These are phyloP conservation scores for Blomia tropicalis DNA, from an alignment of 2,888 invertebrate species.

Conservation along the genomic window DNA sequence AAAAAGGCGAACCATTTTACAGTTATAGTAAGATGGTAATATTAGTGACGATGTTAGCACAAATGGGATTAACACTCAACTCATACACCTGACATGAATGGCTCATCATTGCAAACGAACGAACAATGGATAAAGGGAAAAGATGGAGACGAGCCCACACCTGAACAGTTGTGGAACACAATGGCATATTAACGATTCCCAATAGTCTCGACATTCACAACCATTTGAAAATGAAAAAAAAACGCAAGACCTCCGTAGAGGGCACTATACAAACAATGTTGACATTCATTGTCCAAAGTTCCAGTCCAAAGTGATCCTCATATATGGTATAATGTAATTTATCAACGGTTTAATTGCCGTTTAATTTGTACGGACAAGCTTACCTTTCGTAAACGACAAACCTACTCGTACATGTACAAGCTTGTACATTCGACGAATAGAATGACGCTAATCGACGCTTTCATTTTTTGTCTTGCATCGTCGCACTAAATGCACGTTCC, in stretches of 20 bases:
- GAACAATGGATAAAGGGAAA: neutral
- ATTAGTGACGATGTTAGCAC: too few relatives aligned
- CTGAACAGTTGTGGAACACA: neutral
- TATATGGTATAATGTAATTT: constrained; percentile 2
- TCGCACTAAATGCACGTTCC: too few relatives aligned
- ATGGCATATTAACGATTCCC: neutral
- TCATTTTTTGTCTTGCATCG: too few relatives aligned
- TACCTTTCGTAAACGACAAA: neutral
- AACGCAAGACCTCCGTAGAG: neutral
- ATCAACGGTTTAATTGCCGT: constrained; percentile 10
- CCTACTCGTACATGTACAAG: neutral
- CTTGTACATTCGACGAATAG: constrained; percentile 2
- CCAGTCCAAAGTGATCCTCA: neutral
- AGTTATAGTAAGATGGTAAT: too few relatives aligned
- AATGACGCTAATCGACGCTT: constrained; percentile 2
- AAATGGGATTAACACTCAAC: too few relatives aligned
- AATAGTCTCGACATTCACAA: too few relatives aligned
- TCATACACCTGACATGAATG: too few relatives aligned
- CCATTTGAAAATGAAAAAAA: too few relatives aligned
- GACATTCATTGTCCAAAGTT: neutral
- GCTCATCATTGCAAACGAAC: too few relatives aligned
- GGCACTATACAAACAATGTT: neutral
- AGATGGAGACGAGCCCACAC: constrained; percentile 1
- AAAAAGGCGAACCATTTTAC: too few relatives aligned
- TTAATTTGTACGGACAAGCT: constrained; percentile 8